Evolutionary conservation across 35 echinoderm and acorn worm genomes (phyloP).

Genomic region (Holothuria glaberrima): DNA sequence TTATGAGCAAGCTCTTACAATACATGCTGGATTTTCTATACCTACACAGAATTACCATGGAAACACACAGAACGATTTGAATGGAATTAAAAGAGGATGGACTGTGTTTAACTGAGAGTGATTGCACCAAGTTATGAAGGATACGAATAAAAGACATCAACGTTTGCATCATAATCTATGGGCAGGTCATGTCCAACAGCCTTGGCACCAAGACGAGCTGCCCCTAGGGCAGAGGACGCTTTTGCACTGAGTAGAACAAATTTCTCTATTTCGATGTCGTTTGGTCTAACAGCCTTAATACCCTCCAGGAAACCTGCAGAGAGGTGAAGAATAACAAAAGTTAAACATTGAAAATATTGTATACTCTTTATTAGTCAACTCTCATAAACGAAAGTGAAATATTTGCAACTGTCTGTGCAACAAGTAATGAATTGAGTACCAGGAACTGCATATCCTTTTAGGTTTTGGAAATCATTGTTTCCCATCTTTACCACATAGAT

Average conservation of each 20-base stretch:
- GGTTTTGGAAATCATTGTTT: too few relatives aligned
- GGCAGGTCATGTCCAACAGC: slow-evolving; percentile 62
- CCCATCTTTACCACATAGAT: too few relatives aligned
- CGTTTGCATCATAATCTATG: slow-evolving; percentile 78
- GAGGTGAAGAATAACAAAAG: too few relatives aligned
- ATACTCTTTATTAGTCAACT: too few relatives aligned
- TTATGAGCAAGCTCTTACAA: too few relatives aligned
- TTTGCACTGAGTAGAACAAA: slow-evolving; percentile 75
- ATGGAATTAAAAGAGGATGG: background rate
- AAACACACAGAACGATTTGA: background rate
- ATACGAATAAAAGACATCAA: slow-evolving; percentile 63
- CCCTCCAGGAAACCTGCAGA: slow-evolving; percentile 91
- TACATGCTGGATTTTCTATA: too few relatives aligned
- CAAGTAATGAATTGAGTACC: too few relatives aligned
- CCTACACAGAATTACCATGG: background rate
- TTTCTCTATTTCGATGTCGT: slow-evolving; percentile 70
- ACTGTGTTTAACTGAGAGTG: background rate
- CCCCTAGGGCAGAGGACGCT: slow-evolving; percentile 78
- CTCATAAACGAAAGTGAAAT: too few relatives aligned
- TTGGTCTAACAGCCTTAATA: slow-evolving; percentile 54
- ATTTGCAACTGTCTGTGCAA: too few relatives aligned
- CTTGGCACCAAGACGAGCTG: slow-evolving; percentile 87
- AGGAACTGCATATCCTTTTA: too few relatives aligned
- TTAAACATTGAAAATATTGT: too few relatives aligned
- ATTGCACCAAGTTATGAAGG: slow-evolving; percentile 7